Base-by-base conservation (phyloP, 2,888 invertebrate species). In the Disparrhopalites patrizii region DNA sequence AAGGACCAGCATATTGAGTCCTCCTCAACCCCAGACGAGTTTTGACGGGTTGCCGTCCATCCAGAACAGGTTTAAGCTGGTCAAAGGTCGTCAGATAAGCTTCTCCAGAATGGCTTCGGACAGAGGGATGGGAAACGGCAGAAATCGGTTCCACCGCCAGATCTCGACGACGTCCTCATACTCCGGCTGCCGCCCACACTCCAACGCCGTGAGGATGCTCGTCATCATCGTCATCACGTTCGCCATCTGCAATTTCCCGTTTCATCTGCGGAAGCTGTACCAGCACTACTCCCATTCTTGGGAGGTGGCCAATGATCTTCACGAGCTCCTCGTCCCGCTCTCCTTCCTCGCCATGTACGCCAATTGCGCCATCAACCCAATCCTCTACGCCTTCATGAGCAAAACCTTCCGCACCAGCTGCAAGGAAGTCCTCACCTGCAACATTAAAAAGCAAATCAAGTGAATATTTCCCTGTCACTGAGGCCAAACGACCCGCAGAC, bases 141-240 rank as follows among this genome's bases (percentile, higher is more conserved):
- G n/a, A n/a, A n/a, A n/a, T n/a, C n/a, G n/a, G n/a, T n/a, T n/a
- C n/a, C n/a, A n/a, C n/a, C n/a, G n/a, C n/a, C n/a, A n/a, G n/a
- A n/a, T n/a, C n/a, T n/a, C n/a, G n/a, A n/a, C n/a, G n/a, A n/a
- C n/a, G n/a, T n/a, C n/a, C n/a, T n/a, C n/a, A n/a, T n/a, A n/a
- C n/a, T n/a, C n/a, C n/a, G n/a, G n/a, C n/a, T n/a, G n/a, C n/a
- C n/a, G n/a, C n/a, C n/a, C n/a, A n/a, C n/a, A n/a, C n/a, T n/a
- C n/a, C n/a, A n/a, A n/a, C n/a, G 93, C 94, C 58, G 91, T 94
- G 73, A 86, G 91, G 70, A 90, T 94, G 86, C 83, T 94, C 73
- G 89, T 94, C 69, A 87, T 90, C 33, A 90, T 95, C 55, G 93
- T 94, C 55, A 83, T 90, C 73, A 89, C 91, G 62, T 95, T 94